These are phyloP conservation scores for Craseonycteris thonglongyai DNA, from an alignment of 2,113 vertebrate species.

Conservation along the genomic window DNA sequence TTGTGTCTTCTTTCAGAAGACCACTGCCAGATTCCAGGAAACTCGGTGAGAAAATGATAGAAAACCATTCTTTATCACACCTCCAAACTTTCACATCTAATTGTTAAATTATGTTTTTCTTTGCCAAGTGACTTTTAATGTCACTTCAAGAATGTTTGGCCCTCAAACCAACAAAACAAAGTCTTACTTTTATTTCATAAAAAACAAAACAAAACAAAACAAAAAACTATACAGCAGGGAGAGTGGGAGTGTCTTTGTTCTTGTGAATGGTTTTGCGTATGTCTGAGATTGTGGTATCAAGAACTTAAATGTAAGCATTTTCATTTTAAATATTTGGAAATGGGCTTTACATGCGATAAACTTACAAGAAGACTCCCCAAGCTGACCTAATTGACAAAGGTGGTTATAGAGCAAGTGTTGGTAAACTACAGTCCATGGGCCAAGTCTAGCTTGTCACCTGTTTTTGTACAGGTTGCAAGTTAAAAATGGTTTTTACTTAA, in stretches of 20 bases:
- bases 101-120: neutral
- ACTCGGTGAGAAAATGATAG: neutral
- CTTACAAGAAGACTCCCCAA: neutral
- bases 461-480: neutral
- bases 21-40: neutral
- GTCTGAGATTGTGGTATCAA: neutral
- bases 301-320: neutral
- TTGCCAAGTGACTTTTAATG: neutral
- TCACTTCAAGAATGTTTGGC: neutral
- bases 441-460: neutral
- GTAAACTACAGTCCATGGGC: neutral
- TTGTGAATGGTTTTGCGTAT: neutral
- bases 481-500: neutral
- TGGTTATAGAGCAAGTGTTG: neutral
- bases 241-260: neutral
- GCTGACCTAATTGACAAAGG: neutral
- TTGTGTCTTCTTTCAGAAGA: neutral
- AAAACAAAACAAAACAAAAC: too few species aligned
- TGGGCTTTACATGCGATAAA: neutral
- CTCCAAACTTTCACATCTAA: neutral
- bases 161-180: neutral
- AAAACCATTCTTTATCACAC: neutral
- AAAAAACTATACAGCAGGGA: neutral
- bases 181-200: neutral
- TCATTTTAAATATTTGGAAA: neutral